Evolutionary conservation across 2,113 vertebrate species (phyloP), one percentile per base, ranked within the genome.

Genomic region (Cryptotis parvus): DNA sequence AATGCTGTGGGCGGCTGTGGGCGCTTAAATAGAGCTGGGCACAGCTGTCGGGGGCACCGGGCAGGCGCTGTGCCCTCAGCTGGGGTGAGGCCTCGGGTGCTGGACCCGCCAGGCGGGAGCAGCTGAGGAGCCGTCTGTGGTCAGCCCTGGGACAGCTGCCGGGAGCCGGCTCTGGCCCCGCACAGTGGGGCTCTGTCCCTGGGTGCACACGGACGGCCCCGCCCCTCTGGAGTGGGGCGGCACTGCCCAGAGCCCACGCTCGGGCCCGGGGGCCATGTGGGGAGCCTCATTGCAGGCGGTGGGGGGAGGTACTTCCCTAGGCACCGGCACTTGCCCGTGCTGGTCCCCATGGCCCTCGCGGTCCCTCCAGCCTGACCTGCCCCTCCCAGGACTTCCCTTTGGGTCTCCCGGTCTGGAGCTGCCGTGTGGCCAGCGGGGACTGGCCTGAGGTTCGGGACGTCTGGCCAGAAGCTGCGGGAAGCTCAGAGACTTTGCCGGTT

Each of bases 141-240:
- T 83, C 14, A 22, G 92, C 80, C 78, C 45, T 20, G 1, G 87
- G 76, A 93, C 97, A 97, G 97, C 98, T 97, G 96, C 96, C 83
- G 65, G 87, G 79, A 79, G 24, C 2, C 55, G 15, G 90, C 66
- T 6, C 2, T 70, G 94, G n/a, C n/a, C n/a, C 88, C 61, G n/a
- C 79, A 69, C 73, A 72, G 80, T 43, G 91, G 52, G 69, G 43
- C 90, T 66, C 96, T 97, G 97, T 97, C 89, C 73, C n/a, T n/a
- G 78, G 89, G 72, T 20, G 75, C 6, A 66, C 43, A 55, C 0
- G 0, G 11, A 93, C 70, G 24, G 91, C 93, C 69, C 1, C 8
- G 24, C 79, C 70, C n/a, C n/a, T n/a, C 89, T 45, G 43, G 16
- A 61, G 76, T 10, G 31, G 3, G 35, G 24, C 29, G 4, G 84